phyloP scores from a whole-genome alignment of 2,888 invertebrate species.

The Drosophila mimetica region DNA sequence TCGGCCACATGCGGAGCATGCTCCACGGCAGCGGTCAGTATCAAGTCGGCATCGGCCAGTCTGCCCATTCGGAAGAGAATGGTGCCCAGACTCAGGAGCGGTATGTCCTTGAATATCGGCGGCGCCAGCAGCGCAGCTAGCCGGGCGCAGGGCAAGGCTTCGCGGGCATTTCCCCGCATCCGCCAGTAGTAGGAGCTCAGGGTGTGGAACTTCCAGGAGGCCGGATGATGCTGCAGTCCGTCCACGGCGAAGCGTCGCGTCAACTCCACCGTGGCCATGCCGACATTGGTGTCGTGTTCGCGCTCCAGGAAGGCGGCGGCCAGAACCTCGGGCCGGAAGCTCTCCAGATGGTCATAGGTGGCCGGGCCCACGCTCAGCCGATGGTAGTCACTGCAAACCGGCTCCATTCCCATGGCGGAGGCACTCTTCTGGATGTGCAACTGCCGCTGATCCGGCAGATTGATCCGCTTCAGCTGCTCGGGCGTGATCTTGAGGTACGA shows the following conservation, averaged over 20 bases:
- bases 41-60: conserved; percentile 79
- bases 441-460: conserved; percentile 71
- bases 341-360: conserved; percentile 79
- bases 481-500: conserved; percentile 75
- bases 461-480: conserved; percentile 80
- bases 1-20: conserved; percentile 81
- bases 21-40: conserved; percentile 80
- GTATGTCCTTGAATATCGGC: conserved; percentile 78
- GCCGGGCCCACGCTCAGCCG: conserved; percentile 66
- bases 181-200: conserved; percentile 83
- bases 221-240: conserved; percentile 76
- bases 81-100: conserved; percentile 82
- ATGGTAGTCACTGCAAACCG: conserved; percentile 69
- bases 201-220: conserved; percentile 83
- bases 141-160: conserved; percentile 83
- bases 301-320: conserved; percentile 74
- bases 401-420: conserved; percentile 46
- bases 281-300: conserved; percentile 72
- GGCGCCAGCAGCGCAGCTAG: conserved; percentile 81
- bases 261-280: conserved; percentile 67
- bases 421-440: conserved; percentile 31
- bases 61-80: conserved; percentile 81
- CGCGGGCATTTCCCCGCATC: conserved; percentile 80
- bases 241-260: conserved; percentile 68
- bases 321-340: conserved; percentile 68